These are phyloP conservation scores for Andrena chrysosceles DNA, from an alignment of 2,888 invertebrate species.

Conservation along the genomic window DNA sequence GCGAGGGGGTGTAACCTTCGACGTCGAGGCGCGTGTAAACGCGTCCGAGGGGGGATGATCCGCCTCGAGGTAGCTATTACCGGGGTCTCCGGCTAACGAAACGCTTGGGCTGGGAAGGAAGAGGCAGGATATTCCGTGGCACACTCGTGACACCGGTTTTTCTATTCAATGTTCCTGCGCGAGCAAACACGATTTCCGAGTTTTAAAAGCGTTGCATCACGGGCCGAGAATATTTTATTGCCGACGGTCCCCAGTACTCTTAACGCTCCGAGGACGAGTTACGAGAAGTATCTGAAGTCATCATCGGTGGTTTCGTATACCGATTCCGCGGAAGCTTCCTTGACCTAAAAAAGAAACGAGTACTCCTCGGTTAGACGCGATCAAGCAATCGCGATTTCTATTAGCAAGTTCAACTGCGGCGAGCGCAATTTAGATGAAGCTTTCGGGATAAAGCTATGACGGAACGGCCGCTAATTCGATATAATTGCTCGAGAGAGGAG, in stretches of 20 bases:
- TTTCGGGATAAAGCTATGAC: not conserved
- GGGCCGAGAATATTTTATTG: slow-evolving; percentile 32
- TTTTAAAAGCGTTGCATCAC: slow-evolving; percentile 26
- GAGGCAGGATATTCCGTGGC: not conserved
- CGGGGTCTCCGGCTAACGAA: not conserved
- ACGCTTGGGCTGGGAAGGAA: not conserved
- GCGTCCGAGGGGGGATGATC: not conserved
- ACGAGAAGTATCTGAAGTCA: slow-evolving; percentile 11
- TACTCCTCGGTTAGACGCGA: slow-evolving; percentile 8
- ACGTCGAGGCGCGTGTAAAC: not conserved
- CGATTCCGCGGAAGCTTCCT: slow-evolving; percentile 34
- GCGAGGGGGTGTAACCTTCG: not conserved
- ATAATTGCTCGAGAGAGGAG: not conserved
- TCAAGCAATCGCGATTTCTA: slow-evolving; percentile 9
- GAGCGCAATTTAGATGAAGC: not conserved
- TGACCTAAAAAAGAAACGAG: slow-evolving; percentile 36
- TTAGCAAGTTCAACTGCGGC: not conserved
- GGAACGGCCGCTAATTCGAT: not conserved
- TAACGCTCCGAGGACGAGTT: not conserved
- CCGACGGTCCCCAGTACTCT: not conserved
- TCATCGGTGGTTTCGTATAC: not conserved
- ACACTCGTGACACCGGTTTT: slow-evolving; percentile 17
- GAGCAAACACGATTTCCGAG: not conserved
- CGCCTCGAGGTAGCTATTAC: not conserved
- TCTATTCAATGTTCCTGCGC: not conserved